phyloP scores from a whole-genome alignment of 2,113 vertebrate genomes.

The Microcebus tavaratra region DNA sequence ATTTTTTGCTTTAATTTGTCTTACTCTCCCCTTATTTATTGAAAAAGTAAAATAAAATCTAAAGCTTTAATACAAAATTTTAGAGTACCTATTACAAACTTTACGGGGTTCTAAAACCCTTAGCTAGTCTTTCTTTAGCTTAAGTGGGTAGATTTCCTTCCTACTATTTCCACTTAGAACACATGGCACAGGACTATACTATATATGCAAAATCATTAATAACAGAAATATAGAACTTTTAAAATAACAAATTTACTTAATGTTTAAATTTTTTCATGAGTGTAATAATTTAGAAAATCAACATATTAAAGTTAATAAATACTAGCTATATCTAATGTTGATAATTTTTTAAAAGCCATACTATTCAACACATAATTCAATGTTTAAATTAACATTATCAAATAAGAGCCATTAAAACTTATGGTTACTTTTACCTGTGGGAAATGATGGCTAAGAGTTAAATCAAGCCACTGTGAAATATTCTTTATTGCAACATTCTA shows the following conservation, averaged over 20 bases:
- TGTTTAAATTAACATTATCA: neutral
- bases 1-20: conserved; percentile 10
- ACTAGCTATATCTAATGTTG: neutral
- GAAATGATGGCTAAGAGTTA: neutral
- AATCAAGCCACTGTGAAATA: neutral
- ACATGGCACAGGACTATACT: neutral
- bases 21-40: neutral
- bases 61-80: neutral
- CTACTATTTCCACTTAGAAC: neutral
- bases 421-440: neutral
- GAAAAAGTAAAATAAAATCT: conserved; percentile 26
- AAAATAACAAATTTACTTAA: neutral
- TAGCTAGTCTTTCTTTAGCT: neutral
- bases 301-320: neutral
- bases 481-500: neutral
- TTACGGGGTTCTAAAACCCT: neutral
- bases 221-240: neutral
- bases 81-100: neutral
- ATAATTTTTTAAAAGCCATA: neutral
- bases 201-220: neutral
- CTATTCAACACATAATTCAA: neutral
- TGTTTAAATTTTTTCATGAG: neutral
- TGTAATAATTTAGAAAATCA: neutral
- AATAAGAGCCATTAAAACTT: neutral
- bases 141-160: neutral